Evolutionary conservation across 2,113 vertebrate species (phyloP), one percentile per base, ranked within the genome.

Genomic region (Phaethornis superciliosus): DNA sequence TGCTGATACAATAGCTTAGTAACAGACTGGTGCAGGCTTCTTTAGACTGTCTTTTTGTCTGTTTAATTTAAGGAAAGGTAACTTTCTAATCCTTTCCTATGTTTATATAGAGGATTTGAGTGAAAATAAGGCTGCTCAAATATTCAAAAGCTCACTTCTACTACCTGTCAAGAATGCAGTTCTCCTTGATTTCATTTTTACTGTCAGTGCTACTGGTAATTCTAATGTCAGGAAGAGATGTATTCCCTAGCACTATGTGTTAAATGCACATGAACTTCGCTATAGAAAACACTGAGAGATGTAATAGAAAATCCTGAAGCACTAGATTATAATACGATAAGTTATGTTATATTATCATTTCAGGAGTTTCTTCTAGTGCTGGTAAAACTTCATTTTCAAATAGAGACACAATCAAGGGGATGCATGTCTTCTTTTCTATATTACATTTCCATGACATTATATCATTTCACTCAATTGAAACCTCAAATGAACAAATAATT

Each of bases 401-500:
- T 32, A 71, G 42, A 59, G 33, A 33, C 20, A 32, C 1, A 9
- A 81, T 64, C 65, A 81, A 81, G 49, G 8, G 22, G 20, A 76
- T 8, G 20, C 32, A 30, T 77, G n/a, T 49, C 19, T 86, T 42
- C 83, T 79, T 72, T 82, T 65, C 49, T 90, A 28, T 69, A 42
- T 84, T 67, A 55, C 19, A 35, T 91, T 94, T 91, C 70, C 7
- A 26, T 4, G 22, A 55, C 15, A n/a, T 51, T 17, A 8, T 76
- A 85, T 46, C 12, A 80, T 87, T 90, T 85, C 54, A 72, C 37
- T 85, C 67, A 80, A 24, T 40, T 89, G 72, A 89, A 94, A 75
- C 32, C 63, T 87, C 71, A 91, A 89, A 40, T 70, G 52, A 94
- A 28, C 51, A 90, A 90, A 79, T 72, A 58, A 87, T 85, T 95